Base-by-base conservation (phyloP, 2,888 invertebrate species). In the Phortica magna region DNA sequence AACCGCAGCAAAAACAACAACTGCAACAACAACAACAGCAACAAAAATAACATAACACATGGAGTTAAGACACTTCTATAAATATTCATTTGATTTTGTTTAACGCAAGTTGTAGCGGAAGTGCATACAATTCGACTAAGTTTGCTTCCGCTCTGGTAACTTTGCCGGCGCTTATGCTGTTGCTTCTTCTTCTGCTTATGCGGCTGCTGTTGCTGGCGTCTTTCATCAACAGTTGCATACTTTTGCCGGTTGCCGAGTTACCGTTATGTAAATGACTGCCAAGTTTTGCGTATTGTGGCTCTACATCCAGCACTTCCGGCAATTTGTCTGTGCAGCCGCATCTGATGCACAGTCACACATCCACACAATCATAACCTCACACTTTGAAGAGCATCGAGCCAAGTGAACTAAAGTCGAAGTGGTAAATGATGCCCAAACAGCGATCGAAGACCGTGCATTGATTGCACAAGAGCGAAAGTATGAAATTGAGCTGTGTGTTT, bases 11-110 rank as follows among this genome's bases (percentile, higher is more conserved):
- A 53, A n/a, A 53, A 10, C n/a, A 14, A 14, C 53, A 53, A 53
- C 1, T 2, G 4, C 53, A 53, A 53, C n/a, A n/a, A 53, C 59
- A 59, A 17, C 59, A 59, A 17, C 7, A 14, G 2, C 48, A 9
- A 48, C 48, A 14, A 48, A 48, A 48, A 48, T 48, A 12, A 12
- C 14, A 48, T 31, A 31, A 31, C 31, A 31, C 31, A 14, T 48
- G 7, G 48, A 48, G 17, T 59, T 5, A 53, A 53, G n/a, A 53
- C 10, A 53, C n/a, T 14, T 65, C 7, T 17, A 68, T 68, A 43
- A 68, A 68, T 68, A 68, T 68, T 68, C 43, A 68, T 68, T 68
- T 68, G 14, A 43, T 70, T 53, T 70, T 42, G 42, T 48, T 48
- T 9, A 9, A 48, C 17, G 42, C 39, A 42, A 67, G 67, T 31